Base-by-base conservation (phyloP, 2,113 vertebrate species). In the Heterocephalus glaber region DNA sequence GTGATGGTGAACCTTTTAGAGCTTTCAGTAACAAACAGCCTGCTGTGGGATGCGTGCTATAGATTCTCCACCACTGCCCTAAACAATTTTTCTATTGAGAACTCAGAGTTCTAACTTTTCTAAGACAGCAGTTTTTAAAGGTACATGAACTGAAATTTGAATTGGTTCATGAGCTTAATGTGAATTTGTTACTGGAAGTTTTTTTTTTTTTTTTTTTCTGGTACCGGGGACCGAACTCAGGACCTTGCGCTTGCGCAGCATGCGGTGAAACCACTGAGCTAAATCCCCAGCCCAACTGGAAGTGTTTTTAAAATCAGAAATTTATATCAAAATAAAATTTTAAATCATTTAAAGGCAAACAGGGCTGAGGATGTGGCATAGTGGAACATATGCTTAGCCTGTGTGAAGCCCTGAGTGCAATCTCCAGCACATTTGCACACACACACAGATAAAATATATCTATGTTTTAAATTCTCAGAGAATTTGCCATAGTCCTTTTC, bases 91-190 rank as follows among this genome's bases (percentile, higher is more conserved):
- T 91, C 61, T 44, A 14, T 38, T 24, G 60, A 58, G 38, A 49
- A 79, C 72, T 92, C 76, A 44, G 68, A 87, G 38, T 63, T 86
- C n/a, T 84, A 70, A 81, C 60, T 92, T 96, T 95, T 86, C 90
- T 77, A 77, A 68, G 14, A 60, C 14, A 35, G 52, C 12, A 79
- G 22, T 86, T 95, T 94, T 95, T 94, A 92, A 94, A 95, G n/a
- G 56, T 38, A 79, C 44, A 83, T 56, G 38, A 96, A 90, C 41
- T 86, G 65, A 96, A 96, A 91, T 95, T 56, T 93, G 82, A 95
- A 82, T 38, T 89, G 44, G n/a, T 82, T 96, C 76, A 88, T 61
- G 22, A 94, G 5, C 82, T 80, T 83, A 82, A 22, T 44, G 41
- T 86, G 72, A 81, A 82, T 92, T 56, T 76, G 49, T 81, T 84